phyloP scores from a whole-genome alignment of 1,140 invertebrate genomes.

The Cydia amplana region DNA sequence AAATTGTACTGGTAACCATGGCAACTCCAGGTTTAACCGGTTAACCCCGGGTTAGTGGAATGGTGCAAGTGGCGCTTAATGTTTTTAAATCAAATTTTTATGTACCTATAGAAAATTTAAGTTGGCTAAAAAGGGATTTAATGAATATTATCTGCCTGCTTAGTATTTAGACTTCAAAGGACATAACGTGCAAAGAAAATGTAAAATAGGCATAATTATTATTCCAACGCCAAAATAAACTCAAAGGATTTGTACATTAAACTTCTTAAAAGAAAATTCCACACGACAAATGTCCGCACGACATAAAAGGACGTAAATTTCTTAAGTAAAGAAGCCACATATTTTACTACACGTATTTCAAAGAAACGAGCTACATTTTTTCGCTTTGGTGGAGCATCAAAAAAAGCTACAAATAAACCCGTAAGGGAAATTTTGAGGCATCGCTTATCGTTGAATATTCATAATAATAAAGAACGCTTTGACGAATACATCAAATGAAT shows the following conservation, averaged over 20 bases:
- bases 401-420: slow-evolving; percentile 28
- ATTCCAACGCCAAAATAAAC: slow-evolving; percentile 45
- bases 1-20: too few species aligned
- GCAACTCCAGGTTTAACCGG: too few species aligned
- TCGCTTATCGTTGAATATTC: slow-evolving; percentile 36
- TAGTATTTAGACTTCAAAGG: slow-evolving; percentile 5
- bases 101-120: too few species aligned
- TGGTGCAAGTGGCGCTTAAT: too few species aligned
- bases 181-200: slow-evolving; percentile 44
- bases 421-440: slow-evolving; percentile 7
- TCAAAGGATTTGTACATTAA: slow-evolving; percentile 33
- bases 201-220: slow-evolving; percentile 49
- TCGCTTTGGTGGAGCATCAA: slow-evolving; percentile 26
- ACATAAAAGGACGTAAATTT: slow-evolving; percentile 32
- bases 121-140: not conserved
- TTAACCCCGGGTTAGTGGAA: too few species aligned
- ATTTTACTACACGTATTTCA: slow-evolving; percentile 37
- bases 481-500: slow-evolving; percentile 23
- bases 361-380: slow-evolving; percentile 37
- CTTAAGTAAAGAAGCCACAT: slow-evolving; percentile 36
- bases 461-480: slow-evolving; percentile 34
- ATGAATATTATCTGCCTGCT: slow-evolving; percentile 18
- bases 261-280: slow-evolving; percentile 34
- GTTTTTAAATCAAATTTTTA: too few species aligned
- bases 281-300: slow-evolving; percentile 28